Percentiles rank a stretch among this genome's conserved stretches.
Conservation (phyloP, 2,113 vertebrate species). For the Melospiza melodia region DNA sequence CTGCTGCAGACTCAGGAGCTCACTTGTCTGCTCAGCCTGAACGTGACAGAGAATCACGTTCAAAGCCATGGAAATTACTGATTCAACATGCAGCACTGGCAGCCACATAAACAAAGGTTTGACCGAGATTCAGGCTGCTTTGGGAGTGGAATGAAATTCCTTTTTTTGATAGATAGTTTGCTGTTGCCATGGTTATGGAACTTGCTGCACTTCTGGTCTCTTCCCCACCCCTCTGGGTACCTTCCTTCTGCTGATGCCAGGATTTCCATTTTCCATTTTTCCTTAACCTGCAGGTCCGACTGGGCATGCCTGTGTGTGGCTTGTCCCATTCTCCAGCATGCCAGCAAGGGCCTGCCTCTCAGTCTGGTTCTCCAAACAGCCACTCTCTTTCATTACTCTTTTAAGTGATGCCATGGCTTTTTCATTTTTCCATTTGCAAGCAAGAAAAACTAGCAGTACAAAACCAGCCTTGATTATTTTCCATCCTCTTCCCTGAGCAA, state of each 20-base stretch:
- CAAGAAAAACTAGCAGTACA: neutral
- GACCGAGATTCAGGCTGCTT: neutral
- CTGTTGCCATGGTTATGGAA: neutral
- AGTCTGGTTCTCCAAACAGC: neutral
- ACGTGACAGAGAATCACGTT: neutral
- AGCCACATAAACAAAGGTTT: neutral
- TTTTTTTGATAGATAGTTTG: neutral
- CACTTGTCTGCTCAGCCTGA: neutral
- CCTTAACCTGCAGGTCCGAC: neutral
- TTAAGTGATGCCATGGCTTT: neutral
- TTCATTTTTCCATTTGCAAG: slow-evolving; percentile 9
- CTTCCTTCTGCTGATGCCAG: neutral
- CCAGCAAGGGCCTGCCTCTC: neutral
- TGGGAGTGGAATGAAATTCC: neutral
- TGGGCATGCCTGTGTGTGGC: neutral
- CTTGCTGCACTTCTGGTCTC: neutral
- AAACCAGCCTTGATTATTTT: slow-evolving; percentile 39
- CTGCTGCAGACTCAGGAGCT: neutral
- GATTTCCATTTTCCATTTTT: neutral
- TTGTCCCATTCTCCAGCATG: neutral
- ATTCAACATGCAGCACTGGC: neutral
- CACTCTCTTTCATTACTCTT: neutral
- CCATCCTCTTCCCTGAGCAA: neutral
- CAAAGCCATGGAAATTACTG: neutral
- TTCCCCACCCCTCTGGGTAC: neutral